Base-by-base conservation (phyloP, 92 coral and sea anemone species). In the Anthopleura xanthogrammica region DNA sequence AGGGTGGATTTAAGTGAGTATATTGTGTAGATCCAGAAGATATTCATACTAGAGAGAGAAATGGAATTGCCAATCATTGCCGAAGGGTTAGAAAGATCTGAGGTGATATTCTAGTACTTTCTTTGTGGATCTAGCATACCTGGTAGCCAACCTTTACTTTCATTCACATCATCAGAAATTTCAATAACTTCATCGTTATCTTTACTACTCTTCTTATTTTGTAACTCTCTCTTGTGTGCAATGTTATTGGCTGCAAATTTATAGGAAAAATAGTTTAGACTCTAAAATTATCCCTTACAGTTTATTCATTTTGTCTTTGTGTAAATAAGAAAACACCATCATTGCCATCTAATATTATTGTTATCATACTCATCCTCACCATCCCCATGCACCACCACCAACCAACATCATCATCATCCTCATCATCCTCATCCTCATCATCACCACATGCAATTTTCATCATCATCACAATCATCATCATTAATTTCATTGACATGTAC, bases 151-250 rank as follows among this genome's bases (percentile, higher is more conserved):
- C 48, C 70, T 20, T 72, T 41, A 16, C 55, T 72, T 79, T 75
- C 65, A 76, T 56, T 76, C 24, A 5, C 85, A 72, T 52, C 52
- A 12, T 80, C 85, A 39, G 66, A 62, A 56, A 80, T 50, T 64
- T 75, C 89, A 71, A 80, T 76, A 43, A 82, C 85, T n/a, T 71
- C 85, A 41, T n/a, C 42, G 13, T 17, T 19, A 42, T 16, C 72
- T 62, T 36, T 3, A 43, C 57, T 71, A 43, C 57, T 71, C 43
- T 71, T 85, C 29, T 23, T 62, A 8, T 20, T 62, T 23, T 62
- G 70, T 20, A 62, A 62, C 29, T 62, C 70, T 24, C 12, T 16
- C 13, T 16, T 60, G 12, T 16, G 16, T 56, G 71, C 56, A 19
- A 60, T 58, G 48, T 64, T 65, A 16, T 80, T 52, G 19, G 40